Conservation (phyloP, 2,888 invertebrate genomes). For the Pyralis farinalis region DNA sequence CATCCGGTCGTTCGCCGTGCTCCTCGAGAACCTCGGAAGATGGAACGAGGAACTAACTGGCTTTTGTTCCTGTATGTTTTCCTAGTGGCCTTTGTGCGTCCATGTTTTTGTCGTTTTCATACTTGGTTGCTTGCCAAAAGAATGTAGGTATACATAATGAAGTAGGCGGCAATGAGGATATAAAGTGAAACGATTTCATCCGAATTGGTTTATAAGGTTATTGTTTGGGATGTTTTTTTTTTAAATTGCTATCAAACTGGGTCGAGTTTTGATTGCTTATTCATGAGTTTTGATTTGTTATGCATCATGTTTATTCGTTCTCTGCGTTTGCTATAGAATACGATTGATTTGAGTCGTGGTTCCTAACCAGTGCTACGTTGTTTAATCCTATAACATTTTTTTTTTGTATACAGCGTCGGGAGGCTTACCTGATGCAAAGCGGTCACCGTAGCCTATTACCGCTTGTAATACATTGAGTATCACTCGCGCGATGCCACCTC, state of each 20-base stretch:
- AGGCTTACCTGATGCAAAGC: no score
- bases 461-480: no score
- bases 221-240: slow-evolving; percentile 3
- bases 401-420: no score
- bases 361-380: no score
- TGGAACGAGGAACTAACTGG: slow-evolving; percentile 48
- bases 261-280: slow-evolving; percentile 1
- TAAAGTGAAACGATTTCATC: slow-evolving; percentile 21
- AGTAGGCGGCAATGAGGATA: slow-evolving; percentile 28
- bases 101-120: slow-evolving; percentile 33
- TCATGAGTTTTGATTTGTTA: slow-evolving; percentile 4
- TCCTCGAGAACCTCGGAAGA: slow-evolving; percentile 36
- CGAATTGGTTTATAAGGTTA: slow-evolving; percentile 30
- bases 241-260: background rate
- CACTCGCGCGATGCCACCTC: no score
- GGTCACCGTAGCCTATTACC: no score
- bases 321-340: no score
- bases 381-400: no score
- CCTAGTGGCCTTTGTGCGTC: slow-evolving; percentile 41
- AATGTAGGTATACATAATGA: slow-evolving; percentile 14
- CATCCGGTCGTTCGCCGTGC: slow-evolving; percentile 32
- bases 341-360: no score
- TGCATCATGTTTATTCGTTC: background rate
- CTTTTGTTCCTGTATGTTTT: slow-evolving; percentile 41
- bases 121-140: slow-evolving; percentile 50